Base-by-base conservation (phyloP, 2,797 vertebrate genomes). In the Cheirogaleus major region DNA sequence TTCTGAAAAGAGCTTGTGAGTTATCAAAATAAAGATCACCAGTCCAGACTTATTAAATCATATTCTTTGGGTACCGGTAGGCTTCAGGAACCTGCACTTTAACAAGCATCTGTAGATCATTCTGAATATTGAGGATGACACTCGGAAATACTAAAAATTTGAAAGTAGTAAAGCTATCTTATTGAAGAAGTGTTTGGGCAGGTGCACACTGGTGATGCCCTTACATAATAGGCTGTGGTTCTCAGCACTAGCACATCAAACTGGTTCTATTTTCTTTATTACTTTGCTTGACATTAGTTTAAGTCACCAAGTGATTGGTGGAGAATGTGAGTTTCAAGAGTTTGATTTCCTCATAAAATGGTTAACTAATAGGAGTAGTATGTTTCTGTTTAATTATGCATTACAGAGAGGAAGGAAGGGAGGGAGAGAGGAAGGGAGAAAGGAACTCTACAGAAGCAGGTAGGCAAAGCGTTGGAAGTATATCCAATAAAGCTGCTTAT, bases 241-340 rank as follows among this genome's bases (percentile, higher is more conserved):
- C 52, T 83, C 89, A 50, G 38, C 22, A 76, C 6, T 57, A 86
- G 23, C 14, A 75, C 6, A 75, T 78, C 13, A 27, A 32, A 23
- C 22, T 48, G 3, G 69, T 93, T 95, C 50, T 32, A 59, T 35
- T 87, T 17, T 91, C n/a, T 79, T 59, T 4, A 67, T 67, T 73
- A 95, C 45, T 91, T 94, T 86, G 23, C 25, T 73, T 96, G 79
- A 65, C 25, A 27, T 75, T 78, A 92, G 52, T 80, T 87, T 43
- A 57, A 75, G 50, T 8, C 96, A 35, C 57, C 59, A 95, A 78
- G 17, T 52, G 27, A 72, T 32, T 55, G 50, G 23, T 50, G 14
- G 48, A 45, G 18, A 92, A 63, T 22, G 41, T 23, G 65, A 92
- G 12, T 79, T 84, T 73, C 6, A 73, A 13, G 32, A 61, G 25